A percentile compares a stretch with the other conserved stretches of the same genome.
Evolutionary conservation across 2,797 vertebrate species (phyloP).

Genomic region (Gallinago stenura): DNA sequence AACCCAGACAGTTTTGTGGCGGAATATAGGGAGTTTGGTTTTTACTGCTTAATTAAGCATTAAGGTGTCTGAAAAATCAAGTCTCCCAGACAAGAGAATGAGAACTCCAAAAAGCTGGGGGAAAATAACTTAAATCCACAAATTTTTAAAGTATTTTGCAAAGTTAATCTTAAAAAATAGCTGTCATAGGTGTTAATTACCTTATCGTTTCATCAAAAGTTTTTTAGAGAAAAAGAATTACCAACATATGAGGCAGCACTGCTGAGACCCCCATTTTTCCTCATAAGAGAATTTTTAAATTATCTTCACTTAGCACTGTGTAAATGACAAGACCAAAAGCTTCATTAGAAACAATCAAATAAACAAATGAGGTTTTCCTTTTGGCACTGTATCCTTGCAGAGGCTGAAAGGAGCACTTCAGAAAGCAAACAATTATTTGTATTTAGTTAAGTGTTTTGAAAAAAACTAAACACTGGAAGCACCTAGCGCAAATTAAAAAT

Average conservation of each 20-base stretch:
- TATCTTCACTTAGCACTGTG: background rate
- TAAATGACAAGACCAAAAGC: background rate
- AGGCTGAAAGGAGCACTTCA: background rate
- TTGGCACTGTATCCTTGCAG: background rate
- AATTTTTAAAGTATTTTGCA: background rate
- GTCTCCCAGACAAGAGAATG: background rate
- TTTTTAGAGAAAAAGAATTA: background rate
- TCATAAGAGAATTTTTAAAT: background rate
- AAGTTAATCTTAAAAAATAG: background rate
- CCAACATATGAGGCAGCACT: background rate
- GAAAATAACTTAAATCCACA: background rate
- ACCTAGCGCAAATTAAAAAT: background rate
- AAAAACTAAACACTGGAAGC: background rate
- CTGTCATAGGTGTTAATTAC: background rate
- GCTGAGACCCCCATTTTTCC: background rate
- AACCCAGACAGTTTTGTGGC: background rate
- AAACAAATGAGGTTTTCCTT: background rate
- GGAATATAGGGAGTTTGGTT: fast-evolving
- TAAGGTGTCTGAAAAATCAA: background rate
- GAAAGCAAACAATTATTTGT: background rate
- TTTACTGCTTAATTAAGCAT: background rate
- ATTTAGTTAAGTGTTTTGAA: background rate
- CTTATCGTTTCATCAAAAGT: background rate
- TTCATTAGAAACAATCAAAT: background rate
- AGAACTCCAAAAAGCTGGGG: background rate